Evolutionary conservation across 2,113 vertebrate species (phyloP), one percentile per base, ranked within the genome.

Genomic region (Vulpes lagopus): DNA sequence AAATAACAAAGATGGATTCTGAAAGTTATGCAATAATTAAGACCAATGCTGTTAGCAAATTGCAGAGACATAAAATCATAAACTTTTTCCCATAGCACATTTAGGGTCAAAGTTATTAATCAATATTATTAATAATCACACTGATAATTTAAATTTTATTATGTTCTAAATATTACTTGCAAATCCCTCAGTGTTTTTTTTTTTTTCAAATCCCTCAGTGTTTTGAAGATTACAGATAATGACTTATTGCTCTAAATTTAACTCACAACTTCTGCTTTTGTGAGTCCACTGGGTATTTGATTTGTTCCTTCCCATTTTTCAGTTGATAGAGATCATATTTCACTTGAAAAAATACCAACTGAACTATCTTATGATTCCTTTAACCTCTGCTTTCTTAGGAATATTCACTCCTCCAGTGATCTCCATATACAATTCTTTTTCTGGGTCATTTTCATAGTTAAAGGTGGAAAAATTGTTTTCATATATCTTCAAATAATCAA

Each of bases 281-380:
- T 35, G 74, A 27, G 79, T 49, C 89, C 51, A 12, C 3, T 79
- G 69, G 19, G 65, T 82, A 64, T 91, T 22, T 59, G 49, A 60
- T 79, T 89, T 85, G 12, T 74, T 73, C 35, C 38, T 82, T 96
- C 89, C 64, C 35, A 59, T 82, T 96, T 86, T 95, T 95, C 30
- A 93, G 17, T 89, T 94, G 96, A 79, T 74, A 89, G 51, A 94
- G 35, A 82, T 57, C 16, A 84, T 59, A 83, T 89, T 95, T 84
- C 87, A 84, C 64, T 65, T 62, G 5, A 82, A 93, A 93, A 91
- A 95, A 38, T 38, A 35, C 30, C 35, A 82, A 27, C 4, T n/a
- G 11, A 94, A 57, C 74, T 83, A 51, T 17, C 11, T 38, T 90
- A 60, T 80, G 32, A 30, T 90, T 95, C 62, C 16, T 80, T 69